These are phyloP conservation scores for Lysiphlebus fabarum DNA, from an alignment of 1,140 invertebrate species.

Conservation along the genomic window DNA sequence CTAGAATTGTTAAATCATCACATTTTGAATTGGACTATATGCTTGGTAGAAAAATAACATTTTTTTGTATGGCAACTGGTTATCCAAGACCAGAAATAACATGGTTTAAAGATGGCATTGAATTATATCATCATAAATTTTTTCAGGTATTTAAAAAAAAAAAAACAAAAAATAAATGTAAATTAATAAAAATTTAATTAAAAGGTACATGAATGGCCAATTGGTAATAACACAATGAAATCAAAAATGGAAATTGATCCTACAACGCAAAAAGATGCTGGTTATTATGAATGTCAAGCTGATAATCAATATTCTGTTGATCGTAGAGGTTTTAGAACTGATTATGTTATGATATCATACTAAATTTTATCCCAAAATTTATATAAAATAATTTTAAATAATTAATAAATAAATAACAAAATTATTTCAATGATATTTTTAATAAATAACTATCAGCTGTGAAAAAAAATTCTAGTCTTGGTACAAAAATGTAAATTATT, in stretches of 20 bases:
- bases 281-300: slow-evolving; percentile 72
- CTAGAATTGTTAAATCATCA: slow-evolving; percentile 81
- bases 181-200: slow-evolving; percentile 21
- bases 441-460: background rate
- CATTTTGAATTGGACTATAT: slow-evolving; percentile 92
- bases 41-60: slow-evolving; percentile 87
- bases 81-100: slow-evolving; percentile 82
- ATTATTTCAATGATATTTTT: background rate
- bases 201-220: slow-evolving; percentile 82
- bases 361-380: slow-evolving; percentile 39
- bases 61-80: slow-evolving; percentile 84
- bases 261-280: slow-evolving; percentile 78
- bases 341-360: slow-evolving; percentile 67
- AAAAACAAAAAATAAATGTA: too few species aligned
- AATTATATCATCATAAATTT: slow-evolving; percentile 83
- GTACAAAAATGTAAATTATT: too few species aligned
- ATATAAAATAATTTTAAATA: background rate
- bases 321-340: slow-evolving; percentile 66
- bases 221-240: slow-evolving; percentile 78
- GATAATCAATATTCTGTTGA: slow-evolving; percentile 77
- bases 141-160: slow-evolving; percentile 65
- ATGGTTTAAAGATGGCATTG: slow-evolving; percentile 89
- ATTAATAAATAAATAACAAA: too few species aligned
- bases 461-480: too few species aligned
- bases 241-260: slow-evolving; percentile 91